A percentile compares a stretch with the other conserved stretches of the same genome.
These are phyloP conservation scores for Colistium nudipinnis DNA, from an alignment of 2,113 vertebrate species.

Conservation along the genomic window DNA sequence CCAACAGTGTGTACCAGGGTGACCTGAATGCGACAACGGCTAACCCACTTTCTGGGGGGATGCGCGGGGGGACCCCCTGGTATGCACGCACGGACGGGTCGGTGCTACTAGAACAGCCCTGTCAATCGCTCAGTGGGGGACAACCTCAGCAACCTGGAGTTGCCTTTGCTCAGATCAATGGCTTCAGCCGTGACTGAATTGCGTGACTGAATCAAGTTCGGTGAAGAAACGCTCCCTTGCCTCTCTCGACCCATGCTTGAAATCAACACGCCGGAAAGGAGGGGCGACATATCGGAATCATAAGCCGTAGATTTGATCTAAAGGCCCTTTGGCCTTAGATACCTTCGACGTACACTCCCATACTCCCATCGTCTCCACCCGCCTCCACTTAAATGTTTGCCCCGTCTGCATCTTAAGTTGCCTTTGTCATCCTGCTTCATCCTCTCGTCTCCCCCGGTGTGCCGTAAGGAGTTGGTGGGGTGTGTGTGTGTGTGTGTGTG, in stretches of 20 bases:
- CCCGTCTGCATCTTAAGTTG: constrained; percentile 10
- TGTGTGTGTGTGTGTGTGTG: constrained; percentile 9
- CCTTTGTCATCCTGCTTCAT: constrained; percentile 36
- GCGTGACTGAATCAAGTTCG: too few species aligned
- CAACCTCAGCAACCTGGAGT: too few species aligned
- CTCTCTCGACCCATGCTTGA: background rate
- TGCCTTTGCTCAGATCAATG: too few species aligned
- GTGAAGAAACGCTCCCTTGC: background rate
- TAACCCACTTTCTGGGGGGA: background rate
- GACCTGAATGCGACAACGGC: background rate
- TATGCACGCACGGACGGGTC: background rate
- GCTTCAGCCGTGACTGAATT: too few species aligned
- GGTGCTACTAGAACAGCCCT: background rate
- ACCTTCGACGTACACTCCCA: background rate
- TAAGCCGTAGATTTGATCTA: background rate
- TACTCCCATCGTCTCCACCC: background rate
- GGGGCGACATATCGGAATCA: background rate
- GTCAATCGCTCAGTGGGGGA: background rate
- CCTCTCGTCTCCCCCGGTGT: constrained; percentile 27
- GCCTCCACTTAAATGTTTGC: constrained; percentile 1
- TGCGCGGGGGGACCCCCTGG: background rate
- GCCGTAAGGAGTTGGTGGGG: constrained; percentile 13
- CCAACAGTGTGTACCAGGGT: background rate
- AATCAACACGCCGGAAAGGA: background rate
- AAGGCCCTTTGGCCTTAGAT: background rate